Evolutionary conservation across 2,113 vertebrate species (phyloP).

Genomic region (Cynopterus brachyotis): DNA sequence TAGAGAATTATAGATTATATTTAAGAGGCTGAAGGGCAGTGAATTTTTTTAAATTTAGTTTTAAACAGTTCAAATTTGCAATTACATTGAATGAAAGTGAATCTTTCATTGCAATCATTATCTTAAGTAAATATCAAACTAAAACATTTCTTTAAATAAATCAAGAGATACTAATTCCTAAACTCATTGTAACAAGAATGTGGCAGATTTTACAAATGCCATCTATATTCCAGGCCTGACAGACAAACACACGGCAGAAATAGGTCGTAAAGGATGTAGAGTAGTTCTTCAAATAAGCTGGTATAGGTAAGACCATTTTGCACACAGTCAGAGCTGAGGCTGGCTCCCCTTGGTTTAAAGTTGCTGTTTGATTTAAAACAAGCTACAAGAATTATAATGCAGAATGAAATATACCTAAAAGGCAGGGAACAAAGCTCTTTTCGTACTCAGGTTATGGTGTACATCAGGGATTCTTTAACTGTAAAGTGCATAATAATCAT

Average conservation of each 20-base stretch:
- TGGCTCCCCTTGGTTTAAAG: neutral
- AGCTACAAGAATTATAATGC: neutral
- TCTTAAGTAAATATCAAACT: neutral
- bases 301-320: neutral
- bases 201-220: neutral
- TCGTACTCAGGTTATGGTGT: neutral
- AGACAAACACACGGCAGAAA: neutral
- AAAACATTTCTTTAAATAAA: slow-evolving; percentile 42
- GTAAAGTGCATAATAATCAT: neutral
- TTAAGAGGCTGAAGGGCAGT: neutral
- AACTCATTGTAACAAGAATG: neutral
- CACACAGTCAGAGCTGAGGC: neutral
- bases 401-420: neutral
- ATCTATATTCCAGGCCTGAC: neutral
- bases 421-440: neutral
- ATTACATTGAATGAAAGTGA: neutral
- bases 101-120: neutral
- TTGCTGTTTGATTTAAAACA: neutral
- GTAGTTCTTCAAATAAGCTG: neutral
- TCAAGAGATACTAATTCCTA: neutral
- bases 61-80: neutral
- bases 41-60: neutral
- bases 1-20: neutral
- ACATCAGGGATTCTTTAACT: neutral
- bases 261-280: neutral